phyloP scores from a whole-genome alignment of 2,888 invertebrate species.

The Bruchidius siliquastri region DNA sequence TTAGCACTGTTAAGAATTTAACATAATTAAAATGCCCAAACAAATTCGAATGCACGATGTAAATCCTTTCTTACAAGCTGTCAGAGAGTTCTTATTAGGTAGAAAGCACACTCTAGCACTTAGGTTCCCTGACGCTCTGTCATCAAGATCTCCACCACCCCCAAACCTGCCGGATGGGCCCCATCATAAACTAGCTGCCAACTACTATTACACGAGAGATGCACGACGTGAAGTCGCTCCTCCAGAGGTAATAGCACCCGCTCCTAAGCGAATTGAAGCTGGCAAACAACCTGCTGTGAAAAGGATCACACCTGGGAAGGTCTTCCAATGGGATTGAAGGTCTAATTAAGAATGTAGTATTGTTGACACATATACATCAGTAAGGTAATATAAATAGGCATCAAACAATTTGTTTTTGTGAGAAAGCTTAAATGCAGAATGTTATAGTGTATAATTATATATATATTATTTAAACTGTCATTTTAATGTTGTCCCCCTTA shows the following conservation, averaged over 20 bases:
- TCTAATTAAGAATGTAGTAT: neutral
- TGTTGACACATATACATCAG: neutral
- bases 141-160: constrained; percentile 74
- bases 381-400: neutral
- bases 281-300: constrained; percentile 15
- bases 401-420: neutral
- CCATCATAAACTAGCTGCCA: constrained; percentile 69
- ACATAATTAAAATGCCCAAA: constrained; percentile 12
- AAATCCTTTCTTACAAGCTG: constrained; percentile 56
- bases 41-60: constrained; percentile 54
- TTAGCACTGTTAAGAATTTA: neutral
- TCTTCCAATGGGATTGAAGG: constrained; percentile 33
- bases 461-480: neutral
- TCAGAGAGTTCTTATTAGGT: constrained; percentile 65
- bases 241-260: constrained; percentile 54
- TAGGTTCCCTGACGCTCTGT: constrained; percentile 57
- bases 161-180: constrained; percentile 81
- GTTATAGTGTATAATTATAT: neutral
- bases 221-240: constrained; percentile 73
- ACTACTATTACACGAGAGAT: constrained; percentile 83
- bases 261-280: constrained; percentile 26
- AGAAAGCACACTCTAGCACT: constrained; percentile 52
- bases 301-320: constrained; percentile 31
- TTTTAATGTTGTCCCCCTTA: neutral
- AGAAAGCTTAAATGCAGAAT: neutral